phyloP scores from a whole-genome alignment of 2,797 vertebrate species.

The Ptychadena robeensis region DNA sequence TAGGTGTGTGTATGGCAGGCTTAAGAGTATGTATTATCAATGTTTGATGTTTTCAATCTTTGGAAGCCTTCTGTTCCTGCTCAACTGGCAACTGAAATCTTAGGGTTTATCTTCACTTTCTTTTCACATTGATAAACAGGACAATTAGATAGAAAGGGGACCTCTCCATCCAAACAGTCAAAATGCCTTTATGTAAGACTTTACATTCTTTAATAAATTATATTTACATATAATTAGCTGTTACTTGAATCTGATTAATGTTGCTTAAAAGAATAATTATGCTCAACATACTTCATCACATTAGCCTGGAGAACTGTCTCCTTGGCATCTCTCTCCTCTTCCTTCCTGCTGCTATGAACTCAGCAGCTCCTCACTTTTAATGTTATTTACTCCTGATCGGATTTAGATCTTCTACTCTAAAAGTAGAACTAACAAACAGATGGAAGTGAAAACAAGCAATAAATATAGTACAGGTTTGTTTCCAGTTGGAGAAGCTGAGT shows the following conservation, averaged over 20 bases:
- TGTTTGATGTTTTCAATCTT: no score
- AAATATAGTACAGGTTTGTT: conserved; percentile 42
- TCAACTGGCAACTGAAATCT: no score
- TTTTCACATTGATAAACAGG: no score
- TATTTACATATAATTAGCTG: no score
- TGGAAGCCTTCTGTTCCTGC: no score
- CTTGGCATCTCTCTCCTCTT: background rate
- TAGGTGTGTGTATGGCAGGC: no score
- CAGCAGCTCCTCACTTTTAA: background rate
- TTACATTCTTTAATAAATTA: no score
- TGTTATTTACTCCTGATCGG: conserved; percentile 29
- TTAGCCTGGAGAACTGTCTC: background rate
- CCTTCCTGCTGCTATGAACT: background rate
- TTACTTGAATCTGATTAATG: background rate
- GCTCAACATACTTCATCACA: background rate
- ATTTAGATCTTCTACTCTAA: conserved; percentile 38
- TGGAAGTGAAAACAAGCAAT: conserved; percentile 16
- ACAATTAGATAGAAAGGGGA: no score
- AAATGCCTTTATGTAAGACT: no score
- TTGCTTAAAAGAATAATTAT: background rate
- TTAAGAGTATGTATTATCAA: no score
- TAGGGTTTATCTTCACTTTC: no score
- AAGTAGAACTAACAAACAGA: conserved; percentile 33
- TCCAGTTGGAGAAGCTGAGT: background rate
- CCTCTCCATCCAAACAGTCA: no score